These are phyloP conservation scores for Drosophila formosana DNA, from an alignment of 2,888 invertebrate species.

Conservation along the genomic window DNA sequence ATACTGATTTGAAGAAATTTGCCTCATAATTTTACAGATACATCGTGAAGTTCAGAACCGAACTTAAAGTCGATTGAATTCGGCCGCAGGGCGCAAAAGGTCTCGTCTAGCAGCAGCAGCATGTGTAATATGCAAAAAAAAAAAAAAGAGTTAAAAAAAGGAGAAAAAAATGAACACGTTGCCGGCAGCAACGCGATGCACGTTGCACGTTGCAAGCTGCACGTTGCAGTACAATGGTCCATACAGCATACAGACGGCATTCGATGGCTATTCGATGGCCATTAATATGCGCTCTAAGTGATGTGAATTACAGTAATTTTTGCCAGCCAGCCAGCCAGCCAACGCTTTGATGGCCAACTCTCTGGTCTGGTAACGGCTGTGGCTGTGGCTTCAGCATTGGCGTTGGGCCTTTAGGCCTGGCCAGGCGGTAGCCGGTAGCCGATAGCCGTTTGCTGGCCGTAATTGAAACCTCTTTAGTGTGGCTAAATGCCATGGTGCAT, in stretches of 20 bases:
- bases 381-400: slow-evolving; percentile 12
- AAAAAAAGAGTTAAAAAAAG: background rate
- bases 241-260: slow-evolving; percentile 23
- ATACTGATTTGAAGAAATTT: background rate
- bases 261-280: slow-evolving; percentile 74
- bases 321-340: slow-evolving; percentile 58
- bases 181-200: slow-evolving; percentile 33
- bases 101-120: slow-evolving; percentile 26
- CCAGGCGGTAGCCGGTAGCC: slow-evolving; percentile 47
- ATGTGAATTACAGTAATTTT: slow-evolving; percentile 84
- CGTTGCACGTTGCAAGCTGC: slow-evolving; percentile 12
- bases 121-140: slow-evolving; percentile 39
- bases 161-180: slow-evolving; percentile 12
- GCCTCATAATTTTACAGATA: background rate
- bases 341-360: slow-evolving; percentile 69
- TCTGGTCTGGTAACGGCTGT: slow-evolving; percentile 33
- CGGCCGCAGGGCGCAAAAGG: slow-evolving; percentile 46
- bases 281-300: slow-evolving; percentile 83
- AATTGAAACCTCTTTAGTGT: slow-evolving; percentile 81
- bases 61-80: slow-evolving; percentile 61
- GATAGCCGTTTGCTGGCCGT: slow-evolving; percentile 65
- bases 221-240: slow-evolving; percentile 34
- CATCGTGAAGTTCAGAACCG: slow-evolving; percentile 34
- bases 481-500: slow-evolving; percentile 71
- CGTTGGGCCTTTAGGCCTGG: slow-evolving; percentile 49